A percentile compares a stretch with the other conserved stretches of the same genome.
phyloP scores from a whole-genome alignment of 1,140 invertebrate genomes.

The Acromyrmex echinatior region DNA sequence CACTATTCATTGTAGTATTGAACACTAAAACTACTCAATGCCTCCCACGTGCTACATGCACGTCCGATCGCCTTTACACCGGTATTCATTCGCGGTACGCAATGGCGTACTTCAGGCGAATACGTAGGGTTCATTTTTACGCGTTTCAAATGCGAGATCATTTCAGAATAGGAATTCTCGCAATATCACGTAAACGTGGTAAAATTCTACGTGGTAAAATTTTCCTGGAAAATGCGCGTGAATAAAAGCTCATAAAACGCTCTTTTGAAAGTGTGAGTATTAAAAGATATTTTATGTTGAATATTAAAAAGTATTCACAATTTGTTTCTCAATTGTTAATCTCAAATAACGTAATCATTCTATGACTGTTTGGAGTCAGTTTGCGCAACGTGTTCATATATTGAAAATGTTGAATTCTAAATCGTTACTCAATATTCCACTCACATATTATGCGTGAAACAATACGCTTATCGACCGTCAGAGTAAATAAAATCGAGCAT shows the following conservation, averaged over 20 bases:
- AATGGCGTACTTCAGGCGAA: slow-evolving; percentile 21
- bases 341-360: neutral
- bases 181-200: slow-evolving; percentile 12
- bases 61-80: slow-evolving; percentile 23
- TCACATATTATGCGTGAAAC: neutral
- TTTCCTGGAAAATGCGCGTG: neutral
- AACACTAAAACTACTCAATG: slow-evolving; percentile 40
- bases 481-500: neutral
- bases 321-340: slow-evolving; percentile 29
- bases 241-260: neutral
- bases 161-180: slow-evolving; percentile 23
- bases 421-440: slow-evolving; percentile 12
- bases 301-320: slow-evolving; percentile 8
- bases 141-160: neutral
- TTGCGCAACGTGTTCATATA: neutral
- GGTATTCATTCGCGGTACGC: slow-evolving; percentile 12
- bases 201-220: neutral
- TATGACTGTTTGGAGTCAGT: neutral
- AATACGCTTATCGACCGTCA: neutral
- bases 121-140: slow-evolving; percentile 3
- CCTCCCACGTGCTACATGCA: neutral
- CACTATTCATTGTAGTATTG: slow-evolving; percentile 26
- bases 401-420: slow-evolving; percentile 13
- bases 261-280: neutral
- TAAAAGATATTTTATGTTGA: neutral